phyloP scores from a whole-genome alignment of 2,113 vertebrate species.

The Cyphomyrus discorhynchus region DNA sequence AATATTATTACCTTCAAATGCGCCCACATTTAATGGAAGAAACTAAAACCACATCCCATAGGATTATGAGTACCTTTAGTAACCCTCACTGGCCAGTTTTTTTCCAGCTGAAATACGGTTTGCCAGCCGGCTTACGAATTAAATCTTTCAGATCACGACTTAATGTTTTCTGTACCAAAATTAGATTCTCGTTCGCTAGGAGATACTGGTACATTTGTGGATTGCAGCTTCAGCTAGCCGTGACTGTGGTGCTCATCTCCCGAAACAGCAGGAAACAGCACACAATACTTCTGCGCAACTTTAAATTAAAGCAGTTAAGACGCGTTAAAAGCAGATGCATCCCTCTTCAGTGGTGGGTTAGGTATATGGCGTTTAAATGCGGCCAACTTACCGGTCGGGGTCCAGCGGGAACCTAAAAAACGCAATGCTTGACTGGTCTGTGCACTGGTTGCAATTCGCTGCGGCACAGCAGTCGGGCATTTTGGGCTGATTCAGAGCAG shows the following conservation, averaged over 20 bases:
- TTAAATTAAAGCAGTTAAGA: neutral
- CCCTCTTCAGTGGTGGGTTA: neutral
- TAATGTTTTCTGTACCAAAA: neutral
- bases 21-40: neutral
- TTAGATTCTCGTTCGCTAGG: neutral
- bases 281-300: neutral
- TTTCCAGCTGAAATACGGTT: neutral
- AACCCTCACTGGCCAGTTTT: neutral
- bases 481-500: slow-evolving; percentile 50
- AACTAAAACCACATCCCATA: neutral
- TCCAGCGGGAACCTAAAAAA: slow-evolving; percentile 73
- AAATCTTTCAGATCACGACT: neutral
- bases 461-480: slow-evolving; percentile 87
- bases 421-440: slow-evolving; percentile 57
- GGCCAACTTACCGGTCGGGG: slow-evolving; percentile 60
- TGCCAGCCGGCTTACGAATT: neutral
- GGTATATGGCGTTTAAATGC: neutral
- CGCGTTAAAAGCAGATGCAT: neutral
- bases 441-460: slow-evolving; percentile 73
- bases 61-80: neutral
- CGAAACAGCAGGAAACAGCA: neutral
- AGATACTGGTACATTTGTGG: neutral
- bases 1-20: neutral
- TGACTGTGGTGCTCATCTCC: neutral
- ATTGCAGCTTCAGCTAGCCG: neutral